A percentile compares a stretch with the other conserved stretches of the same genome.
Conservation (phyloP, 2,113 vertebrate species). For the Riparia riparia region DNA sequence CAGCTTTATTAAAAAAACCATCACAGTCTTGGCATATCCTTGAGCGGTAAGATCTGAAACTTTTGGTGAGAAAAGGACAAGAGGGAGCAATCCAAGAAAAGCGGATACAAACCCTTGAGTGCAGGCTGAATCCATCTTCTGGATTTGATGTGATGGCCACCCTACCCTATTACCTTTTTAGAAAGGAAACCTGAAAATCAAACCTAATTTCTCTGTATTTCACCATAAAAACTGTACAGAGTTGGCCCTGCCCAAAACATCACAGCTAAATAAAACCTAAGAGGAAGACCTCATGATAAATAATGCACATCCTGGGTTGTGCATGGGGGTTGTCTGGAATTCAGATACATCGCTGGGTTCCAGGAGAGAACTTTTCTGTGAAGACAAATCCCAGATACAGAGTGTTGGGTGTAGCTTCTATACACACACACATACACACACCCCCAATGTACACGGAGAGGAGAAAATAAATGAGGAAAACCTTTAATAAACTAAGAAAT, state of each 20-base stretch:
- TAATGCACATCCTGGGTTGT: not conserved
- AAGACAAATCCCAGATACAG: not conserved
- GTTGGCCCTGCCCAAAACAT: not conserved
- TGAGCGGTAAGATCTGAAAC: not conserved
- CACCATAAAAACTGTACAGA: not conserved
- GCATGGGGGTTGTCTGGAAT: not conserved
- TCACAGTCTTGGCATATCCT: not conserved
- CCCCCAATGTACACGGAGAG: rapidly evolving
- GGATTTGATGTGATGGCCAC: not conserved
- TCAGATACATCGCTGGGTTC: not conserved
- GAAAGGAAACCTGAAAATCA: not conserved
- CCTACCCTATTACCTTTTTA: not conserved
- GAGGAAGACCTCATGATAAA: not conserved
- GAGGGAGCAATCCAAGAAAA: not conserved
- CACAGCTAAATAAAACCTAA: not conserved
- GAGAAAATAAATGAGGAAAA: not conserved
- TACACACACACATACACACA: not conserved
- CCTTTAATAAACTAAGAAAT: not conserved
- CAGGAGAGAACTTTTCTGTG: not conserved
- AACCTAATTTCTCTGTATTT: not conserved
- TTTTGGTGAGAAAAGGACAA: not conserved
- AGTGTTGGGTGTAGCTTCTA: not conserved
- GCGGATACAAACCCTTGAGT: not conserved
- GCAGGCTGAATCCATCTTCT: not conserved
- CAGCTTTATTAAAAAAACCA: not conserved